Base-by-base conservation (phyloP, 2,113 vertebrate species). In the Amblyornis subalaris region DNA sequence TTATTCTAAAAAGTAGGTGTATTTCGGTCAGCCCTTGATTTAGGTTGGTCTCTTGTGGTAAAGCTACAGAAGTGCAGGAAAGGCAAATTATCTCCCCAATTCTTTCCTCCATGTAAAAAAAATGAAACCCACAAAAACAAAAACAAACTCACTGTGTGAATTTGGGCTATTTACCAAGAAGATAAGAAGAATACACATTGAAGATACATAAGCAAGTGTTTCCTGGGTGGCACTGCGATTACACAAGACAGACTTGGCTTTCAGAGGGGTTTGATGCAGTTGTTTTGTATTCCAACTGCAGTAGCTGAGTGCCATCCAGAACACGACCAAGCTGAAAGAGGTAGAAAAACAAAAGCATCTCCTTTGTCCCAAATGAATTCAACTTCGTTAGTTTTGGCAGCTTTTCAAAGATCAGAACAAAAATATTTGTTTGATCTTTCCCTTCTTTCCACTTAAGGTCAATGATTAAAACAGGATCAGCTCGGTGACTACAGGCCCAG, bases 391-490 rank as follows among this genome's bases (percentile, higher is more conserved):
- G 58, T 57, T 94, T 77, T 82, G 92, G 90, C 93, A 97, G 94
- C 51, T 96, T 91, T 82, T 88, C 91, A 92, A 82, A 94, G 84
- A 83, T 91, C 73, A 94, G 61, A 54, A 83, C 60, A 75, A 79
- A 84, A 57, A 44, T 62, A 81, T 81, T 92, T 94, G 36, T 72
- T 89, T 94, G 73, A 94, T 94, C 67, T 83, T 88, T 96, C 65
- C 40, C 11, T 93, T 92, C 77, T 85, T 92, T 89, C 78, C 21
- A 38, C 74, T 94, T 95, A 89, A 92, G 95, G 93, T 96, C 91
- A 95, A 78, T 92, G 90, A 94, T 91, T 90, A 91, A 73, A 95
- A 95, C 51, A 85, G 64, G 78, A 95, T 66, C 54, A 66, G 78
- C 81, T 89, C 77, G 47, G 84, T 58, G 87, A 66, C 58, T 66